A percentile compares a stretch with the other conserved stretches of the same genome.
Conservation (phyloP, 2,113 vertebrate genomes). For the Phaethon lepturus region DNA sequence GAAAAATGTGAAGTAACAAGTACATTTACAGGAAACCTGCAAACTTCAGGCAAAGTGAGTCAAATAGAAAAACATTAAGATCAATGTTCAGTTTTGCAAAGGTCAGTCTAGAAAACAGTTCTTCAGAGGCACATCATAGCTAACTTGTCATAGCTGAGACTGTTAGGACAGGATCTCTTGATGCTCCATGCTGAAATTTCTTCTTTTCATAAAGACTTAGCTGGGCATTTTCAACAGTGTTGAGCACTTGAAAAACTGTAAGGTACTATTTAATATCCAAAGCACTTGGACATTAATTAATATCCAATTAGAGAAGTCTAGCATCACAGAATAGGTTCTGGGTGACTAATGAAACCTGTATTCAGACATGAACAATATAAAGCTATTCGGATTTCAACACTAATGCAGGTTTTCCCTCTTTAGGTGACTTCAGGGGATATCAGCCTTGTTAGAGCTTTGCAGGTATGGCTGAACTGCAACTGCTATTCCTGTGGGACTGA, state of each 20-base stretch:
- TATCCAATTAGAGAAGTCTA: background rate
- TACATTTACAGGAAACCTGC: background rate
- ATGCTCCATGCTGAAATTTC: background rate
- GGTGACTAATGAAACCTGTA: background rate
- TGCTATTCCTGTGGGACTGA: background rate
- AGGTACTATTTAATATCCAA: background rate
- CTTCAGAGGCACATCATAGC: background rate
- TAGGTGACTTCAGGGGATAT: background rate
- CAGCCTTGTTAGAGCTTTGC: background rate
- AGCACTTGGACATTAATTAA: too few relatives aligned
- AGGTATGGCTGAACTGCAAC: background rate
- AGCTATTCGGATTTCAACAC: background rate
- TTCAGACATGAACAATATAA: background rate
- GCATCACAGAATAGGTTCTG: background rate
- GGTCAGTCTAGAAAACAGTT: background rate
- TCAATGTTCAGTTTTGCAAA: background rate
- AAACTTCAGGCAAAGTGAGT: background rate
- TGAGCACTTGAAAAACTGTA: background rate
- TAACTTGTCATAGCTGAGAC: background rate
- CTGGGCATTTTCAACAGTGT: background rate
- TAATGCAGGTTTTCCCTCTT: background rate
- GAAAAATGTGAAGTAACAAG: background rate
- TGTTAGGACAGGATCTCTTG: background rate
- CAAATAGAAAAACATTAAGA: background rate
- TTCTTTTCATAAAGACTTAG: background rate